Evolutionary conservation across 2,113 vertebrate species (phyloP).

Genomic region (Sturnus vulgaris): DNA sequence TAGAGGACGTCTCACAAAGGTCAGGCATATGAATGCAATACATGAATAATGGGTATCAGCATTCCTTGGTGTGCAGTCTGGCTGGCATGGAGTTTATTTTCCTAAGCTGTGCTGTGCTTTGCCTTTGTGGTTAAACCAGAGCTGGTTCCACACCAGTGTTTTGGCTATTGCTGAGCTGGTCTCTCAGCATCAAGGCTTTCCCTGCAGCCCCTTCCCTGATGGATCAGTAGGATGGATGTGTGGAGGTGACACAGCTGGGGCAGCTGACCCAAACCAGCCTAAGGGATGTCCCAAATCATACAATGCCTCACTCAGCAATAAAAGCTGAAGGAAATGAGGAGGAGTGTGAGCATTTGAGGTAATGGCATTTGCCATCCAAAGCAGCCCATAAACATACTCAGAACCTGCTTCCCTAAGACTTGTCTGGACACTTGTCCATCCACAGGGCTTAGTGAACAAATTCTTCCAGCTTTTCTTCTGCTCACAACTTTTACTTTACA

Average conservation of each 20-base stretch:
- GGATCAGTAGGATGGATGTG: rapidly evolving
- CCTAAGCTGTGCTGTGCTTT: neutral
- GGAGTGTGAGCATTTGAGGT: neutral
- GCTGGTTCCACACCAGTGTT: neutral
- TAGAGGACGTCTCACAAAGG: neutral
- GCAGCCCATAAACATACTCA: rapidly evolving
- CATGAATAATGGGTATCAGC: neutral
- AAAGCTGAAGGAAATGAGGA: neutral
- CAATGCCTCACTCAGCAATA: rapidly evolving
- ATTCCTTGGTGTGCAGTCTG: neutral
- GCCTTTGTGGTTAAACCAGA: neutral
- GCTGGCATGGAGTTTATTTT: neutral
- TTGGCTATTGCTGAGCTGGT: neutral
- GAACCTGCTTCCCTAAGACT: neutral
- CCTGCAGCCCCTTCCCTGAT: neutral
- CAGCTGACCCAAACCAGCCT: neutral
- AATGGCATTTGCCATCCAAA: neutral
- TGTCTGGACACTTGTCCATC: neutral
- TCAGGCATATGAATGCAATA: neutral
- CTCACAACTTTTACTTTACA: neutral
- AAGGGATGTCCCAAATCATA: too few relatives aligned
- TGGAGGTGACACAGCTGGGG: neutral
- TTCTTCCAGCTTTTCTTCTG: neutral
- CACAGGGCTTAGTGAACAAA: neutral
- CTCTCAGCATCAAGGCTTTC: neutral